Evolutionary conservation across 2,797 vertebrate species (phyloP), one percentile per base, ranked within the genome.

Genomic region (Dipus sagitta): DNA sequence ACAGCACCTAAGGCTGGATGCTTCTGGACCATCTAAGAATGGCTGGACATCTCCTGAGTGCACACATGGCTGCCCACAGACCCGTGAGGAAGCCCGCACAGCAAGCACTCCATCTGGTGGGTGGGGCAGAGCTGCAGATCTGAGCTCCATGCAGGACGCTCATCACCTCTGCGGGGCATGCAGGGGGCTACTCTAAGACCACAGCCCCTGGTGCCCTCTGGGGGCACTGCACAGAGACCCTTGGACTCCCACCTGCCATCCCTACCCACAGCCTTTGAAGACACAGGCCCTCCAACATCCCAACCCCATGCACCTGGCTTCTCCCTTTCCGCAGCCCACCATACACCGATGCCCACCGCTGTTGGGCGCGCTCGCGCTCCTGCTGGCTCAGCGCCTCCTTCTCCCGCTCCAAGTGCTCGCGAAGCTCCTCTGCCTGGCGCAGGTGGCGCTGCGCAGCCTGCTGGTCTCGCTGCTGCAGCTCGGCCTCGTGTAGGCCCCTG

Each of bases 381-480:
- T 98, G 97, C 97, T 98, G 99, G 92, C 99, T 98, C 97, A 98
- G 98, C 82, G 99, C 98, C 81, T 99, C 99, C 97, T 98, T 98
- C 97, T 99, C 99, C 4, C 79, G 97, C 97, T 99, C 98, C 97
- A 99, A 98, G 90, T 99, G 98, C 0, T 96, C 98, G 0, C 99
- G 98, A 86, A 99, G 98, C 90, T 99, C 99, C 96, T 99, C 98
- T 0, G 97, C 98, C 97, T 99, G 99, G 6, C 93, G 98, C 23
- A 98, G 78, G 8, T 98, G 99, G 86, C 96, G 98, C 97, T 98
- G 98, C 0, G 99, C 98, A 0, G 99, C 99, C 2, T 98, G 98
- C 87, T 99, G 98, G 0, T 99, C 99, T 0, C 98, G 98, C 97
- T 98, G 99, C 96, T 98, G 98, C 94, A 99, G 98, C 98, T 99